These are phyloP conservation scores for Dicycla oo DNA, from an alignment of 2,888 invertebrate species.

Conservation along the genomic window DNA sequence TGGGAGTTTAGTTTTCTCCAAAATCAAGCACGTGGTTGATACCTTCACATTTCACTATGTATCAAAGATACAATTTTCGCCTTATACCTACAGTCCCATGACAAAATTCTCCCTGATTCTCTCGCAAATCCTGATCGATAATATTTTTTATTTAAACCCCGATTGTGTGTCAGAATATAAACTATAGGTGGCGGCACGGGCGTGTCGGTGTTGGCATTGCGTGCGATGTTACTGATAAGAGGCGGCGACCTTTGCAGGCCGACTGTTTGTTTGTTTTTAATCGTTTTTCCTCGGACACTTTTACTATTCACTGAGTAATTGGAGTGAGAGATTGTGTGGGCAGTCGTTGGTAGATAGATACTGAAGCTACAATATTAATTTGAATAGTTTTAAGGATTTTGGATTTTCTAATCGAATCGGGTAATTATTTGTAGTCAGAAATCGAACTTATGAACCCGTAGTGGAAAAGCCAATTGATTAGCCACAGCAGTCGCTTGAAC, in stretches of 20 bases:
- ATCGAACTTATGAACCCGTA: background rate
- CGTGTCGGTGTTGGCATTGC: conserved; percentile 27
- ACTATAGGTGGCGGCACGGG: conserved; percentile 23
- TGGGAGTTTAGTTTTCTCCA: too few species aligned
- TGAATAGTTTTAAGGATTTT: background rate
- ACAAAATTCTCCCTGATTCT: background rate
- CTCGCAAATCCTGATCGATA: conserved; percentile 21
- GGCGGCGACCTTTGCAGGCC: conserved; percentile 36
- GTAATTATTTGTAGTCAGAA: background rate
- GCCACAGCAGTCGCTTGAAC: too few species aligned
- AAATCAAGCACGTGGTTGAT: background rate
- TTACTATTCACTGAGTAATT: conserved; percentile 39
- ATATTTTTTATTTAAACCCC: conserved; percentile 36
- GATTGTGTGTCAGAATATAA: conserved; percentile 43
- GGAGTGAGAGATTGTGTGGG: conserved; percentile 8
- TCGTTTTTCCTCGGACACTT: conserved; percentile 30
- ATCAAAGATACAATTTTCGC: too few species aligned
- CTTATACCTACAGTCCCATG: too few species aligned
- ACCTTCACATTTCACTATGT: too few species aligned
- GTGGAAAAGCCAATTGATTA: background rate
- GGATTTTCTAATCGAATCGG: background rate
- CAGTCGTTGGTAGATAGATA: background rate
- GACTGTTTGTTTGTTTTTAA: conserved; percentile 41
- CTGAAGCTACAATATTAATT: background rate
- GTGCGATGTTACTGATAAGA: conserved; percentile 52